phyloP scores from a whole-genome alignment of 2,113 vertebrate genomes.

The Salminus brasiliensis region DNA sequence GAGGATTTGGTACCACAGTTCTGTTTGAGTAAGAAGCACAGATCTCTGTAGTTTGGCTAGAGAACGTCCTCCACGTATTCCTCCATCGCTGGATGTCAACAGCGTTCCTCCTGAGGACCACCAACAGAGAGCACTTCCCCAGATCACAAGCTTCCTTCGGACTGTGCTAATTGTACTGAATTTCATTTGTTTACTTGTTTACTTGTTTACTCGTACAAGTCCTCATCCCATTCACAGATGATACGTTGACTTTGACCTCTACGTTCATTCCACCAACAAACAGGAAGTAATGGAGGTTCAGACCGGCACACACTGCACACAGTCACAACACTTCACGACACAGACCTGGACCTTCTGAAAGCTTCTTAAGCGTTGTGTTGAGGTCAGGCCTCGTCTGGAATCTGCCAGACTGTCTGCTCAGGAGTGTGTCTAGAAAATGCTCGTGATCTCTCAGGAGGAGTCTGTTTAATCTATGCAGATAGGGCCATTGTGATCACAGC shows the following conservation, averaged over 20 bases:
- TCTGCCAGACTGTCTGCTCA: neutral
- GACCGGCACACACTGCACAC: no score
- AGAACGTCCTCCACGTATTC: neutral
- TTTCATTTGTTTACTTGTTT: neutral
- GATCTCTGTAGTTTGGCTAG: neutral
- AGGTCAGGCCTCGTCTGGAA: neutral
- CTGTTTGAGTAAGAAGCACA: neutral
- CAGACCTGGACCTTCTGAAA: neutral
- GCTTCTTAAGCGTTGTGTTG: neutral
- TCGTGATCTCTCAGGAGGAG: conserved; percentile 59
- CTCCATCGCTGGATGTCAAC: neutral
- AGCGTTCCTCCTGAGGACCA: conserved; percentile 21
- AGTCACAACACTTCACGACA: neutral
- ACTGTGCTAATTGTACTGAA: neutral
- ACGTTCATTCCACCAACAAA: neutral
- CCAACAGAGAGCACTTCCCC: neutral
- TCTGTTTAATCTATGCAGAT: conserved; percentile 54
- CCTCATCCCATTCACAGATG: neutral
- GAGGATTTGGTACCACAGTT: no score
- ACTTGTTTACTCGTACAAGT: neutral
- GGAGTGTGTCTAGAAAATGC: conserved; percentile 61
- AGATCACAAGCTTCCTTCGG: neutral
- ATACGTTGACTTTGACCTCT: no score
- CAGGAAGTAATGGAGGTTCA: neutral
- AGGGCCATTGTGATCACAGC: conserved; percentile 47